phyloP scores from a whole-genome alignment of 2,888 invertebrate genomes.

The Venustoraphidia nigricollis region DNA sequence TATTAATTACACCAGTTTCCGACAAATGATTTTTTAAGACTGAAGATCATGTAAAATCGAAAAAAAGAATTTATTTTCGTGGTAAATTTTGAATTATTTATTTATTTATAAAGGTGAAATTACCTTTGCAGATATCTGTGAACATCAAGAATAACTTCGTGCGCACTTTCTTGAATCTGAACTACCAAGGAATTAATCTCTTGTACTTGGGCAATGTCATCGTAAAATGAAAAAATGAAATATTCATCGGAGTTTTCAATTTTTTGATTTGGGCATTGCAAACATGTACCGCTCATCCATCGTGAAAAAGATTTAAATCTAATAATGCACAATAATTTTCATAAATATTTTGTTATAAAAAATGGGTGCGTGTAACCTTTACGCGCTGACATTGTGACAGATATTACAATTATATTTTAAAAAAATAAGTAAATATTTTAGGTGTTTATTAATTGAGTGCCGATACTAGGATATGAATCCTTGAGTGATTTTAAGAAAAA shows the following conservation, averaged over 20 bases:
- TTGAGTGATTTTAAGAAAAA: no score
- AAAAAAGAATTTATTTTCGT: no score
- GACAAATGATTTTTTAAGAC: no score
- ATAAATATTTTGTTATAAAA: neutral
- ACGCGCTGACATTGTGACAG: no score
- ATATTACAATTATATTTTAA: no score
- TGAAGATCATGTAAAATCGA: no score
- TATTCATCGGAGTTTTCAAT: constrained; percentile 40
- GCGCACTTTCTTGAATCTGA: constrained; percentile 50
- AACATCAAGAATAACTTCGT: constrained; percentile 47
- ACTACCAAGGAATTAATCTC: constrained; percentile 50
- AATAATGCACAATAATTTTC: neutral
- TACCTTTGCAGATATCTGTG: constrained; percentile 43
- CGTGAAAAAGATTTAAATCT: constrained; percentile 62
- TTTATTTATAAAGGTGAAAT: constrained; percentile 11
- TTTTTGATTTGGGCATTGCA: constrained; percentile 49
- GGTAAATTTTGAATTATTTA: no score
- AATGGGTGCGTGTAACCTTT: no score
- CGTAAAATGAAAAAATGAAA: constrained; percentile 60
- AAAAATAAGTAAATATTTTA: no score
- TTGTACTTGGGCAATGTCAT: constrained; percentile 58
- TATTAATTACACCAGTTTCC: no score
- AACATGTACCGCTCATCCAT: constrained; percentile 74
- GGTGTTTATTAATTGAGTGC: no score
- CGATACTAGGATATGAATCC: no score